phyloP scores from a whole-genome alignment of 2,113 vertebrate species.

The Ranitomeya variabilis region DNA sequence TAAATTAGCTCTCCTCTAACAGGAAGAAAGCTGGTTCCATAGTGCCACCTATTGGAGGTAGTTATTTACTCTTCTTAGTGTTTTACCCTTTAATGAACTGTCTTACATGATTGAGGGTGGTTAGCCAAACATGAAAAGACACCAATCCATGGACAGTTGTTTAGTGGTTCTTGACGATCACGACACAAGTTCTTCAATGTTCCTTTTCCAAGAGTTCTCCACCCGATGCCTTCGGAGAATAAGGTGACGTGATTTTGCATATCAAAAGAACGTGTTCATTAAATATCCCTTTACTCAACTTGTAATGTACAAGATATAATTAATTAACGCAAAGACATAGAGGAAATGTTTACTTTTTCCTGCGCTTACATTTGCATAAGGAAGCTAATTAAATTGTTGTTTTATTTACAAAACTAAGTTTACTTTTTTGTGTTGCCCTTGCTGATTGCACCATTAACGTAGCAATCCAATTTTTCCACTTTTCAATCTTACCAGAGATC shows the following conservation, averaged over 20 bases:
- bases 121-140: no score
- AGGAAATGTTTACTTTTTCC: constrained; percentile 44
- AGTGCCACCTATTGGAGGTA: no score
- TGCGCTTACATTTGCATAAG: constrained; percentile 19
- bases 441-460: constrained; percentile 42
- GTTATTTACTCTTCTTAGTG: no score
- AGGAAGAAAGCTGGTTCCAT: no score
- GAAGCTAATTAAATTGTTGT: constrained; percentile 50
- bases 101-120: no score
- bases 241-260: neutral
- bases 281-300: neutral
- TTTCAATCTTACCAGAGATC: constrained; percentile 30
- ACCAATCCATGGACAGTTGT: no score
- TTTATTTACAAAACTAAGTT: constrained; percentile 40
- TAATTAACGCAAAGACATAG: constrained; percentile 30
- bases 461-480: constrained; percentile 11
- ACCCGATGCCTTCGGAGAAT: neutral
- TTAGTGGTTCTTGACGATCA: no score
- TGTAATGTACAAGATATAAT: constrained; percentile 3
- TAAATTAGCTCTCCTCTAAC: no score
- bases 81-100: no score
- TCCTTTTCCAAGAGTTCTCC: neutral
- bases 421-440: constrained; percentile 25
- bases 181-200: neutral
- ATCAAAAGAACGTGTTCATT: constrained; percentile 18